phyloP scores from a whole-genome alignment of 2,113 vertebrate species.

The Oryzias melastigma region DNA sequence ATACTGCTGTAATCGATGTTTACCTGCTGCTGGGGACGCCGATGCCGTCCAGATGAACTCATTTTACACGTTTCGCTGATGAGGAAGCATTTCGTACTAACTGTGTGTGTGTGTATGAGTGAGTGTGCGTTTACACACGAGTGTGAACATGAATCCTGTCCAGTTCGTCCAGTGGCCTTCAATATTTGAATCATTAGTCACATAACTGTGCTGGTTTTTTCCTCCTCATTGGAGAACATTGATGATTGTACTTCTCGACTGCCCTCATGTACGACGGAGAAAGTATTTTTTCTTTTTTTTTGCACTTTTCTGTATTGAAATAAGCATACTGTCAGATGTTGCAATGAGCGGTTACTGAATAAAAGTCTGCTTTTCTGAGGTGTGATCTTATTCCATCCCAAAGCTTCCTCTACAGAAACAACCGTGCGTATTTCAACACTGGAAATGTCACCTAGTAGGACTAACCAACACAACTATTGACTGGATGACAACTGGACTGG shows the following conservation, averaged over 20 bases:
- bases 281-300: conserved; percentile 48
- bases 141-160: conserved; percentile 48
- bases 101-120: conserved; percentile 1
- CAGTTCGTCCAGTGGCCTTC: conserved; percentile 70
- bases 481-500: too few relatives aligned
- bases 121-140: conserved; percentile 34
- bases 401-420: too few relatives aligned
- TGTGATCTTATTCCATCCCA: not conserved
- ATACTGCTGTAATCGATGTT: conserved; percentile 52
- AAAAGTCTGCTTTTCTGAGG: conserved; percentile 69
- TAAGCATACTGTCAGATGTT: conserved; percentile 49
- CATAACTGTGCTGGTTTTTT: conserved; percentile 36
- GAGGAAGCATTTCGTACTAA: conserved; percentile 40
- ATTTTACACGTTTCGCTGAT: conserved; percentile 47
- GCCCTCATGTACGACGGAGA: conserved; percentile 38
- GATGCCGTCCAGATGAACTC: conserved; percentile 36
- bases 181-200: conserved; percentile 51
- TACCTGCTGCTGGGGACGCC: conserved; percentile 40
- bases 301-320: conserved; percentile 64
- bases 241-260: conserved; percentile 68
- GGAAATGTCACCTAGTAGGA: too few relatives aligned
- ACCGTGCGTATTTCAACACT: too few relatives aligned
- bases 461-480: too few relatives aligned
- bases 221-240: conserved; percentile 36
- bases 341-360: conserved; percentile 67